Conservation (phyloP, 2,888 invertebrate species). For the Agrotis ipsilon region DNA sequence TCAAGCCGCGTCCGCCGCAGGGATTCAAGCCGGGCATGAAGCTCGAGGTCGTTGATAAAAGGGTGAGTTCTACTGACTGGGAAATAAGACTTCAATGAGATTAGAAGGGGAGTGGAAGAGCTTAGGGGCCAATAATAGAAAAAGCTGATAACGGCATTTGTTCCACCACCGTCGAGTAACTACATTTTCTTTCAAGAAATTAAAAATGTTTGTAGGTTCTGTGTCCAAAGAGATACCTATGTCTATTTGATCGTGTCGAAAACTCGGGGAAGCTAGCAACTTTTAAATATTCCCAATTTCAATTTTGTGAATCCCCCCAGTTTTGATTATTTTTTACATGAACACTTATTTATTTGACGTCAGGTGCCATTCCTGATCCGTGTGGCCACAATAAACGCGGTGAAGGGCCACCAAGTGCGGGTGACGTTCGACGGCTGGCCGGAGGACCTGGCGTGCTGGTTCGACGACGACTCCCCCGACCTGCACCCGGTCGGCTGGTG, state of each 20-base stretch:
- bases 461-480: conserved; percentile 97
- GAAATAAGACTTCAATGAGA: not conserved
- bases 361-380: conserved; percentile 95
- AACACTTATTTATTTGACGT: too few relatives aligned
- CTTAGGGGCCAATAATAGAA: too few relatives aligned
- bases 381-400: conserved; percentile 95
- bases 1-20: conserved; percentile 94
- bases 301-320: too few relatives aligned
- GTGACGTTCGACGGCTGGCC: conserved; percentile 98
- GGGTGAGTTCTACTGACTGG: conserved; percentile 80
- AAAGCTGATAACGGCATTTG: not conserved
- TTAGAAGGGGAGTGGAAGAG: not conserved
- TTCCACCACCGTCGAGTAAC: too few relatives aligned
- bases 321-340: too few relatives aligned
- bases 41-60: conserved; percentile 96
- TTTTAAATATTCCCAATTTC: too few relatives aligned
- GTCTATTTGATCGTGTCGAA: too few relatives aligned
- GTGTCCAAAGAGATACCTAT: too few relatives aligned
- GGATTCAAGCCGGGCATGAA: conserved; percentile 96
- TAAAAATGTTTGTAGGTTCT: too few relatives aligned
- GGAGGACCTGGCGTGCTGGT: conserved; percentile 95
- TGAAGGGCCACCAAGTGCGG: conserved; percentile 94
- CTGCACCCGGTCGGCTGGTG: conserved; percentile 98
- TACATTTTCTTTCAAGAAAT: too few relatives aligned
- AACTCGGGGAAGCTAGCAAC: too few relatives aligned